These are phyloP conservation scores for Chlorodrepanis virens DNA, from an alignment of 2,113 vertebrate species.

Conservation along the genomic window DNA sequence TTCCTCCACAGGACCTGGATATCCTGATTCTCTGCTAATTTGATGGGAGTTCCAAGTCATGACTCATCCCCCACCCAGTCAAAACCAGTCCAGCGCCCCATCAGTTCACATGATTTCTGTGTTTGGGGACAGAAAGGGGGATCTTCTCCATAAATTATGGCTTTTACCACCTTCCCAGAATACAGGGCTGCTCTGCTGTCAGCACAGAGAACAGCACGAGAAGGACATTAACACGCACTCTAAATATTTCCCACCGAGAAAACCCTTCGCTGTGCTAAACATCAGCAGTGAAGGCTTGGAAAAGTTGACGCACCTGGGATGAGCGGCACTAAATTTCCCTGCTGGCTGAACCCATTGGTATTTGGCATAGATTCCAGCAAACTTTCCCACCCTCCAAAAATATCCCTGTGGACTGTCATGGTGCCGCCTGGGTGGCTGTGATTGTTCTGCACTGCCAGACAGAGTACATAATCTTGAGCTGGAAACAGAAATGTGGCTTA, in stretches of 20 bases:
- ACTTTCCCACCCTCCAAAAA: constrained; percentile 48
- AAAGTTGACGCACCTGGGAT: constrained; percentile 31
- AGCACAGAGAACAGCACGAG: background rate
- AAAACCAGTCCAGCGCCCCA: background rate
- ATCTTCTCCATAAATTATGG: background rate
- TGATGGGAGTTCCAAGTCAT: background rate
- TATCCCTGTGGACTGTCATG: background rate
- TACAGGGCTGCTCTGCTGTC: background rate
- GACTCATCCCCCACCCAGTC: background rate
- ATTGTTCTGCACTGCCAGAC: background rate
- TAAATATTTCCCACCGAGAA: background rate
- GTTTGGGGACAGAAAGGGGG: background rate
- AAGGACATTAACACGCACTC: background rate
- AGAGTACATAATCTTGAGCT: background rate
- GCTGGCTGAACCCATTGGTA: constrained; percentile 37
- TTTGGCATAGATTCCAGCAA: constrained; percentile 31
- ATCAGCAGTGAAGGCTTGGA: background rate
- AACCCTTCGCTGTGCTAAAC: background rate
- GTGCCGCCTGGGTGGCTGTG: background rate
- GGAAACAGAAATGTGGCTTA: background rate
- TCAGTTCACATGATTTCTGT: accelerated
- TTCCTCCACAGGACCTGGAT: background rate
- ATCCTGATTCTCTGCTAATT: background rate
- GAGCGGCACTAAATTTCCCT: background rate
- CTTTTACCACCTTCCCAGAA: background rate